These are phyloP conservation scores for Cottus gobio DNA, from an alignment of 2,113 vertebrate species.

Conservation along the genomic window DNA sequence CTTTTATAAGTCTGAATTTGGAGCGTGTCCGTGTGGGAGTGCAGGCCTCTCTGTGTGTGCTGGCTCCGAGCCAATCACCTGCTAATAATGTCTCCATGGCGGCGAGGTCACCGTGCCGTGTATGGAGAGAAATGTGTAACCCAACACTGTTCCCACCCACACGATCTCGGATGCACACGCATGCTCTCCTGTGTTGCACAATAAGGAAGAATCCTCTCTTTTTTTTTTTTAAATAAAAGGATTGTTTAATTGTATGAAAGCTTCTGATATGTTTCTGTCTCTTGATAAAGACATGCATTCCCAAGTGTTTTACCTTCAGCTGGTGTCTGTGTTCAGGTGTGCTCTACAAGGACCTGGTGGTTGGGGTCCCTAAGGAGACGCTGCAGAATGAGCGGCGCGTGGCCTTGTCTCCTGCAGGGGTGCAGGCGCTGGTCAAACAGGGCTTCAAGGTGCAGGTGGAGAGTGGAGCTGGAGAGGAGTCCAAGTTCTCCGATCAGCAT, in stretches of 20 bases:
- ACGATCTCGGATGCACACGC: constrained; percentile 27
- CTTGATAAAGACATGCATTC: background rate
- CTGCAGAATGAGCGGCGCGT: constrained; percentile 78
- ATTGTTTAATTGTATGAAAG: background rate
- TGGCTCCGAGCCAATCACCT: constrained; percentile 81
- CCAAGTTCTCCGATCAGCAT: constrained; percentile 82
- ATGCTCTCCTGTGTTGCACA: background rate
- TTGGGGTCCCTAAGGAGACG: constrained; percentile 82
- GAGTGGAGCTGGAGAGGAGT: constrained; percentile 78
- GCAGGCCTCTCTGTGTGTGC: constrained; percentile 49
- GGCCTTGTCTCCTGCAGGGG: constrained; percentile 76
- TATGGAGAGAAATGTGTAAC: constrained; percentile 83
- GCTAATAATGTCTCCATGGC: constrained; percentile 81
- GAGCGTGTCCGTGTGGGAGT: constrained; percentile 21
- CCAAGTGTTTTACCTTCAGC: background rate
- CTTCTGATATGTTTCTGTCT: background rate
- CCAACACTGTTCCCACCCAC: constrained; percentile 49
- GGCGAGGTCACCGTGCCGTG: constrained; percentile 73
- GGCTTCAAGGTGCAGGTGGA: constrained; percentile 82
- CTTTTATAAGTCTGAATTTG: constrained; percentile 42
- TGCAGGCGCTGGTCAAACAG: constrained; percentile 82
- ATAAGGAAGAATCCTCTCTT: background rate
- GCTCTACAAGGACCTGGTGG: constrained; percentile 77
- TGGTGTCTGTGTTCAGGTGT: constrained; percentile 62
- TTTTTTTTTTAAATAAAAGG: background rate